phyloP scores from a whole-genome alignment of 2,113 vertebrate species.

The Caranx melampygus region DNA sequence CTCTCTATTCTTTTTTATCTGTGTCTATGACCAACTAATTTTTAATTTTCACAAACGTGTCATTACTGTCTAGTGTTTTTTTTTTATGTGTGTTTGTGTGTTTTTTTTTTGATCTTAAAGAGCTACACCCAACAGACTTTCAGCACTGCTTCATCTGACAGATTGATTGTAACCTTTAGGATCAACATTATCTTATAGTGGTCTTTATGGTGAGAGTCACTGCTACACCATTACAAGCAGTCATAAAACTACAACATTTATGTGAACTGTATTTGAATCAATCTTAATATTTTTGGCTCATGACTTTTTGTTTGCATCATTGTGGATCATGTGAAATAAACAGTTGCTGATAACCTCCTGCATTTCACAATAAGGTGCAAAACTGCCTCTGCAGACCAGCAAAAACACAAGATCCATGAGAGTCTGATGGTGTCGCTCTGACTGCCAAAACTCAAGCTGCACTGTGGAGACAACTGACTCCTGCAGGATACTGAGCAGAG shows the following conservation, averaged over 20 bases:
- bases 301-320: background rate
- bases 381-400: conserved; percentile 59
- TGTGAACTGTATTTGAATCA: background rate
- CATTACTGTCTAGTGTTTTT: conserved; percentile 10
- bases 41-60: conserved; percentile 23
- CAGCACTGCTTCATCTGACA: conserved; percentile 1
- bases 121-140: conserved; percentile 9
- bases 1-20: conserved; percentile 47
- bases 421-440: conserved; percentile 24
- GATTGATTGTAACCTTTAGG: conserved; percentile 14
- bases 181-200: background rate
- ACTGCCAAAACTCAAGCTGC: conserved; percentile 49
- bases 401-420: conserved; percentile 23
- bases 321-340: background rate
- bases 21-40: conserved; percentile 35
- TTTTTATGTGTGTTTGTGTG: background rate
- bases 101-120: background rate
- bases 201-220: background rate
- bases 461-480: conserved; percentile 30
- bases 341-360: background rate
- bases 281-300: background rate
- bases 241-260: background rate
- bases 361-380: conserved; percentile 34
- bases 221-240: conserved; percentile 10
- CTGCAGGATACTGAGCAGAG: conserved; percentile 35